Conservation (phyloP, 2,113 vertebrate genomes). For the Heloderma charlesbogerti region DNA sequence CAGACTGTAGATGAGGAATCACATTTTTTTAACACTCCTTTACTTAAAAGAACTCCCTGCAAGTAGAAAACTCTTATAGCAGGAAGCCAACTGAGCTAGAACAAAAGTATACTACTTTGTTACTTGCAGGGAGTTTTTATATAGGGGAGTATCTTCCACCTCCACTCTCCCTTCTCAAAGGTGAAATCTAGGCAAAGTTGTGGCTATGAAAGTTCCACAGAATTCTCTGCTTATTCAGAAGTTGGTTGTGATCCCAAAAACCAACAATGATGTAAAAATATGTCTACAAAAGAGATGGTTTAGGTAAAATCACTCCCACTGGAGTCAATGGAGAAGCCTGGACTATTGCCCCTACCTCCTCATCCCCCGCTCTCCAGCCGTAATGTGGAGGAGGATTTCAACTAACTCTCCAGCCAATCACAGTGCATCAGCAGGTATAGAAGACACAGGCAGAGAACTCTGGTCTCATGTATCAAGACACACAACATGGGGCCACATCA, state of each 20-base stretch:
- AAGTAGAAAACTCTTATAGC: background rate
- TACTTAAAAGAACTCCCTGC: background rate
- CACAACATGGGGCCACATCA: background rate
- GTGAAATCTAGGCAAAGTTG: background rate
- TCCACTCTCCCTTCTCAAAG: background rate
- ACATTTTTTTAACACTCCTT: background rate
- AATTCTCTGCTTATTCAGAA: background rate
- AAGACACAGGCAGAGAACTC: background rate
- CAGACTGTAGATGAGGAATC: background rate
- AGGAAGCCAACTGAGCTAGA: background rate
- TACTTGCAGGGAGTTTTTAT: too few relatives aligned
- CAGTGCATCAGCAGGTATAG: background rate
- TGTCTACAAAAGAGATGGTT: background rate
- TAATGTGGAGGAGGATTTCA: background rate
- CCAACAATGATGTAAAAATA: too few relatives aligned
- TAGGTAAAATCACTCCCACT: background rate
- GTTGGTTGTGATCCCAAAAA: background rate
- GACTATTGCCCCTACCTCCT: background rate
- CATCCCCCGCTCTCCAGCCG: background rate
- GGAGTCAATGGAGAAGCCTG: background rate
- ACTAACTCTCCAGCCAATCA: background rate
- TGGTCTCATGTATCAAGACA: background rate
- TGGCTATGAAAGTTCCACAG: background rate
- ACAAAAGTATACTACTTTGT: background rate
- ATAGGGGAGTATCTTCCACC: background rate